phyloP scores from a whole-genome alignment of 2,797 vertebrate species.

The Notolepis coatsorum region DNA sequence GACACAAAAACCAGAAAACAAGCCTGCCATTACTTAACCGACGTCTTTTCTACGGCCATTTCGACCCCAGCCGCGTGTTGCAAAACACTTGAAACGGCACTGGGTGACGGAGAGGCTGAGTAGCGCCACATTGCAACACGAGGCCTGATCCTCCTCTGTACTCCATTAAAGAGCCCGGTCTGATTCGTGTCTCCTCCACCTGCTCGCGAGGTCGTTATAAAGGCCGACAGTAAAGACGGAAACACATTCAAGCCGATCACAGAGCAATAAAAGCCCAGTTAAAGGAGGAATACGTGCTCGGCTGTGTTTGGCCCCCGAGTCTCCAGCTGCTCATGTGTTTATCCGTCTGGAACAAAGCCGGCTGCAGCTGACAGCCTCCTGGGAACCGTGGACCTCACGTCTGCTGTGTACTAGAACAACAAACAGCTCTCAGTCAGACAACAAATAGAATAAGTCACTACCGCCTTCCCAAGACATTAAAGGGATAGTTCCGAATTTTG shows the following conservation, averaged over 20 bases:
- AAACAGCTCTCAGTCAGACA: slow-evolving; percentile 34
- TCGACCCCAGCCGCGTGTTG: background rate
- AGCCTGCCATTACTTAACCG: background rate
- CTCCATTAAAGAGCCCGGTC: background rate
- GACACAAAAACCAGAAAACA: slow-evolving; percentile 3
- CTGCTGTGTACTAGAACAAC: slow-evolving; percentile 34
- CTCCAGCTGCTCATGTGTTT: slow-evolving; percentile 55
- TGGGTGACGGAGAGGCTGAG: background rate
- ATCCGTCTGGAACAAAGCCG: slow-evolving; percentile 49
- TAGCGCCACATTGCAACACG: no score
- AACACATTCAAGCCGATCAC: slow-evolving; percentile 5
- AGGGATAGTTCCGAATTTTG: background rate
- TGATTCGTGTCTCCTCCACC: slow-evolving; percentile 6
- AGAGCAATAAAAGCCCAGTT: background rate
- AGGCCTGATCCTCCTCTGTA: background rate
- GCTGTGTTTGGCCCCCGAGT: slow-evolving; percentile 43
- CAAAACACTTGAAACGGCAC: background rate
- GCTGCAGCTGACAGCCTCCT: slow-evolving; percentile 46
- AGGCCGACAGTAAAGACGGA: background rate
- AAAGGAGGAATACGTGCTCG: slow-evolving; percentile 20
- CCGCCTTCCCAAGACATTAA: slow-evolving; percentile 1
- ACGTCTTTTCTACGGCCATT: background rate
- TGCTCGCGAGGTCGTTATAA: slow-evolving; percentile 4
- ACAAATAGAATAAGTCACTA: slow-evolving; percentile 31
- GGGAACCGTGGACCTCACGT: slow-evolving; percentile 1